phyloP scores from a whole-genome alignment of 2,888 invertebrate genomes.

The Amphiduros pacificus region DNA sequence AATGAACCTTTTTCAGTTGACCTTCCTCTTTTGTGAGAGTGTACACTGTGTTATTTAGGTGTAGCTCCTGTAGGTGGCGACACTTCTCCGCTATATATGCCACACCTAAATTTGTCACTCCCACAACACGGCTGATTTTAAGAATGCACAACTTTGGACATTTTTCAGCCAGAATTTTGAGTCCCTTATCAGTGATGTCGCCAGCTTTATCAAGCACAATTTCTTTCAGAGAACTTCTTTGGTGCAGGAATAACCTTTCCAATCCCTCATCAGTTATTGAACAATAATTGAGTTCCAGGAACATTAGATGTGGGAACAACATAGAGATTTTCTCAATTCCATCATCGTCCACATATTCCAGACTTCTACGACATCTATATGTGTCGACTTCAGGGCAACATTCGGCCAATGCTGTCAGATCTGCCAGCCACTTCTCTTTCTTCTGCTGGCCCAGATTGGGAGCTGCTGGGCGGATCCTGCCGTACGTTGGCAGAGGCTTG shows the following conservation, averaged over 20 bases:
- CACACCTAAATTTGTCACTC: constrained; percentile 21
- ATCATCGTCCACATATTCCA: constrained; percentile 28
- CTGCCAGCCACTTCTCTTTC: constrained; percentile 22
- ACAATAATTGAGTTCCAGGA: constrained; percentile 26
- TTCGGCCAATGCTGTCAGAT: constrained; percentile 23
- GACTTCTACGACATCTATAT: constrained; percentile 25
- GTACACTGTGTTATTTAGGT: constrained; percentile 14
- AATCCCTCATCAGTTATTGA: constrained; percentile 26
- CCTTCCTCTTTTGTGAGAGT: background rate
- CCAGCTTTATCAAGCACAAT: constrained; percentile 27
- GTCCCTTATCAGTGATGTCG: constrained; percentile 22
- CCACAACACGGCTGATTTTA: constrained; percentile 17
- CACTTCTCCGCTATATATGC: constrained; percentile 18
- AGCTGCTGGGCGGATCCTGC: constrained; percentile 14
- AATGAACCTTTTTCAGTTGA: constrained; percentile 4
- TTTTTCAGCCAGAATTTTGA: constrained; percentile 25
- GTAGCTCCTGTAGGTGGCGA: constrained; percentile 6
- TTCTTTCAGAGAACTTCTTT: constrained; percentile 13
- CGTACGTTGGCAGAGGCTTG: constrained; percentile 23
- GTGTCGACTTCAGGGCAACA: constrained; percentile 24
- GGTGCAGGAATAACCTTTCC: constrained; percentile 17
- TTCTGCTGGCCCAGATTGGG: constrained; percentile 14
- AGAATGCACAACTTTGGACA: constrained; percentile 24
- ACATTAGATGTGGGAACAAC: constrained; percentile 24
- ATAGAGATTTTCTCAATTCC: constrained; percentile 21